These are phyloP conservation scores for Cyprinus carpio DNA, from an alignment of 2,113 vertebrate genomes.

Conservation along the genomic window DNA sequence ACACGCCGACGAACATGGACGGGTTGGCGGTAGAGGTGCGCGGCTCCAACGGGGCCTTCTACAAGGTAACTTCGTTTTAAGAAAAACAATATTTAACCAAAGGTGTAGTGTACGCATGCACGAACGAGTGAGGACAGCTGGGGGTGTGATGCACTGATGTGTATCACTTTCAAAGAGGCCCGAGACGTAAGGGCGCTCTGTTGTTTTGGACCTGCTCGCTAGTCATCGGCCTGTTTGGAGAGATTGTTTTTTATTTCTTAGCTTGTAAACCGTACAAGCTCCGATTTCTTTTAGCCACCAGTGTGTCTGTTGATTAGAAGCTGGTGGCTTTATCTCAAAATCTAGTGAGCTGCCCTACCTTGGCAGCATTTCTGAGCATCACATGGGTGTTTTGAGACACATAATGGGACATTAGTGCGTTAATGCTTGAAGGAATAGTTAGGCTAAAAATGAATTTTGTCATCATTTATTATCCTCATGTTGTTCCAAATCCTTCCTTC, in stretches of 20 bases:
- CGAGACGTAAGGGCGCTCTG: neutral
- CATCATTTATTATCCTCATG: no score
- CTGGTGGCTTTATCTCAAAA: no score
- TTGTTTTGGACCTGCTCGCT: neutral
- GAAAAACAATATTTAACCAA: neutral
- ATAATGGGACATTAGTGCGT: no score
- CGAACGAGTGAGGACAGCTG: slow-evolving; percentile 37
- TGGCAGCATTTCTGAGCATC: no score
- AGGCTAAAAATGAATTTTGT: no score
- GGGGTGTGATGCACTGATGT: slow-evolving; percentile 27
- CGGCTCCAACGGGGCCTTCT: slow-evolving; percentile 91
- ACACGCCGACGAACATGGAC: slow-evolving; percentile 78
- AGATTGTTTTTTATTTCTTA: neutral
- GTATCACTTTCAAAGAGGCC: slow-evolving; percentile 44
- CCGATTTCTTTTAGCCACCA: no score
- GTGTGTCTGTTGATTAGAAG: no score
- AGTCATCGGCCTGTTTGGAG: neutral
- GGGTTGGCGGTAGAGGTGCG: slow-evolving; percentile 88
- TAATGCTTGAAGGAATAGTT: no score
- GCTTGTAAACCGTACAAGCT: neutral
- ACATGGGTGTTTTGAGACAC: no score
- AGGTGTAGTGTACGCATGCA: slow-evolving; percentile 26
- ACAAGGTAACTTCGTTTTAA: slow-evolving; percentile 79
- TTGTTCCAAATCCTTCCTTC: no score
- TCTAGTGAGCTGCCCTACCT: no score